Conservation (phyloP, 2,888 invertebrate species). For the Pyrgus malvae region DNA sequence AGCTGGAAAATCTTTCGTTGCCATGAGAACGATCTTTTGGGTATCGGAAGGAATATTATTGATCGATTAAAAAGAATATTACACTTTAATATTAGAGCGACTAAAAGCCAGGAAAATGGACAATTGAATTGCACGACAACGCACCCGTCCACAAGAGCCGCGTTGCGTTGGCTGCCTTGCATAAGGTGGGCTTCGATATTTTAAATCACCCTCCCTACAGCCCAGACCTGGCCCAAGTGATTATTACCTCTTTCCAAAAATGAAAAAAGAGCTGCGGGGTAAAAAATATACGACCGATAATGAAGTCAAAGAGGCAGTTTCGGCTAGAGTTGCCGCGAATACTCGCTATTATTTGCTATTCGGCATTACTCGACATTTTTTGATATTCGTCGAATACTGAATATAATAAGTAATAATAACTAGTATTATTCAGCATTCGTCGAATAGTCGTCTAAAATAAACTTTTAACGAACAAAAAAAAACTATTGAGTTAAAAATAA, state of each 20-base stretch:
- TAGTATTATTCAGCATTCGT: too few relatives aligned
- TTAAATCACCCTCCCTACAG: slow-evolving; percentile 29
- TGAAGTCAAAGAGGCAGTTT: slow-evolving; percentile 27
- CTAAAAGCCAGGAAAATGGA: slow-evolving; percentile 29
- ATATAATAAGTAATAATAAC: too few relatives aligned
- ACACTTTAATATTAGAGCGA: slow-evolving; percentile 31
- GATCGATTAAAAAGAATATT: slow-evolving; percentile 29
- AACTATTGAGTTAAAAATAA: too few relatives aligned
- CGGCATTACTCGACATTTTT: too few relatives aligned
- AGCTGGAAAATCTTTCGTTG: slow-evolving; percentile 39
- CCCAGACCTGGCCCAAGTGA: slow-evolving; percentile 25
- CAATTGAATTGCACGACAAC: slow-evolving; percentile 28
- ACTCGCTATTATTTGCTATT: too few relatives aligned
- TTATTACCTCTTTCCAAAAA: slow-evolving; percentile 24
- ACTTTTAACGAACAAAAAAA: too few relatives aligned
- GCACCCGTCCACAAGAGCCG: slow-evolving; percentile 31
- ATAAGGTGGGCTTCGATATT: slow-evolving; percentile 26
- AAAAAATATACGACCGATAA: slow-evolving; percentile 27
- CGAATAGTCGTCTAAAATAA: too few relatives aligned
- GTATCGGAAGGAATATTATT: slow-evolving; percentile 30
- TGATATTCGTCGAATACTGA: too few relatives aligned
- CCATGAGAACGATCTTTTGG: slow-evolving; percentile 32
- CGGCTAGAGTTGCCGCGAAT: too few relatives aligned
- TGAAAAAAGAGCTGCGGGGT: slow-evolving; percentile 29
- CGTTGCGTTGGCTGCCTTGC: slow-evolving; percentile 30